Evolutionary conservation across 2,113 vertebrate genomes (phyloP), one percentile per base, ranked within the genome.

Genomic region (Aegotheles bennettii): DNA sequence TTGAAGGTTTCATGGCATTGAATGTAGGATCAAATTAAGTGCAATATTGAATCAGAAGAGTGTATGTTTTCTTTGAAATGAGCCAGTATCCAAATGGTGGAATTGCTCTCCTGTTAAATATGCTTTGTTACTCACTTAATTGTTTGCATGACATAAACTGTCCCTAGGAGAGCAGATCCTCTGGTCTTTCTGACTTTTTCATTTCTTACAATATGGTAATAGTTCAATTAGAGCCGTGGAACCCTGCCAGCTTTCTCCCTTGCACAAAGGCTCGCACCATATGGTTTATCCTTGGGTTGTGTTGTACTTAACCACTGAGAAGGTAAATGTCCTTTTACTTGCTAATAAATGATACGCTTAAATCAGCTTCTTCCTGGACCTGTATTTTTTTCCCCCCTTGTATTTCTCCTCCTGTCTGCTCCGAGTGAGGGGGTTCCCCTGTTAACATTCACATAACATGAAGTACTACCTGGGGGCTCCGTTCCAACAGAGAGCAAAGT

Each of bases 141-240:
- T 68, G 87, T 71, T 79, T 4, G 2, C 14, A 3, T 40, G 91
- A 8, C 77, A 24, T 7, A 18, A 88, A 77, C 74, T 48, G 84
- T 65, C 70, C 73, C 73, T 64, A 48, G 68, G 69, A 91, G 85
- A 89, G 90, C 63, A 83, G 88, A 85, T 86, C 90, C 65, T 67
- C 36, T 63, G 13, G 45, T 7, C 84, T 85, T 56, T 47, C 87
- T 73, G 92, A 35, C 23, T 73, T 81, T 23, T 28, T 45, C 71
- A 9, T 90, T 57, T 48, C 90, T 92, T 59, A 50, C 42, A 19
- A 16, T 53, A 80, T 78, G 90, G 68, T 51, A 56, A 60, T 76
- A 61, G 92, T 40, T 83, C 64, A 80, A 42, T n/a, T 88, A 50
- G 70, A 81, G 91, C 92, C 4, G 6, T 74, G 96, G 64, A 85